A percentile compares a stretch with the other conserved stretches of the same genome.
phyloP scores from a whole-genome alignment of 2,797 vertebrate species.

The Cuniculus paca region DNA sequence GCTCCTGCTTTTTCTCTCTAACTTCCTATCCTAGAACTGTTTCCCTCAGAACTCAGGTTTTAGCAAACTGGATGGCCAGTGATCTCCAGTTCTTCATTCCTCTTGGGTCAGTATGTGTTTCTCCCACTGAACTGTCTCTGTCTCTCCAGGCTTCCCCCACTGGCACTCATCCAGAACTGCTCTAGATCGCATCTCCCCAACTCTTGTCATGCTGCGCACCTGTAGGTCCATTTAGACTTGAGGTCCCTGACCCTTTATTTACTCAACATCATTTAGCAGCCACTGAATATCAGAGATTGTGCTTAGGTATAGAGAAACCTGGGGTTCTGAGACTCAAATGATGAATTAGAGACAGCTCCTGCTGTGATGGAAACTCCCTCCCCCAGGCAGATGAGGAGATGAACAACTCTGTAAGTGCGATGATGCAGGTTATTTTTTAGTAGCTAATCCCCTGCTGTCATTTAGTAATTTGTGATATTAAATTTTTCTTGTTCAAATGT shows the following conservation, averaged over 20 bases:
- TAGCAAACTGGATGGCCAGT: not conserved
- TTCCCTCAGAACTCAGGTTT: not conserved
- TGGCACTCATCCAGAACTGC: not conserved
- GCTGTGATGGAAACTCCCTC: not conserved
- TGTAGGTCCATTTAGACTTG: not conserved
- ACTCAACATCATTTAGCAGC: not conserved
- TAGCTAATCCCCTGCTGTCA: not conserved
- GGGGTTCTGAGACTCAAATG: not conserved
- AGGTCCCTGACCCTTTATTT: not conserved
- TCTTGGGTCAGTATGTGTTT: not conserved
- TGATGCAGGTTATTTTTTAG: not conserved
- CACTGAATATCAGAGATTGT: not conserved
- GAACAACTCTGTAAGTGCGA: not conserved
- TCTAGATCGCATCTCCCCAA: not conserved
- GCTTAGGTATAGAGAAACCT: not conserved
- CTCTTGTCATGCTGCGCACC: not conserved
- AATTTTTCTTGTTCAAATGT: not conserved
- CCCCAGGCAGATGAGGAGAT: not conserved
- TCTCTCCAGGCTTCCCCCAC: not conserved
- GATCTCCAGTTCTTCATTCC: not conserved
- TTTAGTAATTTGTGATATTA: not conserved
- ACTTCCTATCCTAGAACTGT: not conserved
- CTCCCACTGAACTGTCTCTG: accelerated
- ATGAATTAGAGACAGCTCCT: not conserved
- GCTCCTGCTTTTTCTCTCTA: not conserved